Evolutionary conservation across 2,113 vertebrate species (phyloP).

Genomic region (Micronycteris hirsuta): DNA sequence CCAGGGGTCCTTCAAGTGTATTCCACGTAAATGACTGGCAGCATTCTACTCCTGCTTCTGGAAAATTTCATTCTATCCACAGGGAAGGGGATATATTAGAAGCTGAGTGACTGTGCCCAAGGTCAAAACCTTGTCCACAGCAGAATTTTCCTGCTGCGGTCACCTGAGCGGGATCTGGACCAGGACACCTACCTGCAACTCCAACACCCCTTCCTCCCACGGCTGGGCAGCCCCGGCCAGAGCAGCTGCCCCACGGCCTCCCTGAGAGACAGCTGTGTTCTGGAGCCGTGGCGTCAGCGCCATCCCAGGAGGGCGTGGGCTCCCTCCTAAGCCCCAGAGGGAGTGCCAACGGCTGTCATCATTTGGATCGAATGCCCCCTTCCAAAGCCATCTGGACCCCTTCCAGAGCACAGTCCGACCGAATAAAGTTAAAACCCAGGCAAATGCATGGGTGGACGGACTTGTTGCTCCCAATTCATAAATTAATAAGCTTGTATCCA

Average conservation of each 20-base stretch:
- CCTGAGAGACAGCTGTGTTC: not conserved
- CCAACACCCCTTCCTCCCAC: not conserved
- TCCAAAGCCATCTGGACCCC: not conserved
- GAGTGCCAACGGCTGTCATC: not conserved
- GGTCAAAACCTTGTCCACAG: rapidly evolving
- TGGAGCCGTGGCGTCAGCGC: not conserved
- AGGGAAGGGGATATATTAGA: not conserved
- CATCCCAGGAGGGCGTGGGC: not conserved
- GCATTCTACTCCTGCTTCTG: not conserved
- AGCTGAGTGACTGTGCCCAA: not conserved
- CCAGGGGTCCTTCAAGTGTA: not conserved
- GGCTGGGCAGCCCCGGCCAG: not conserved
- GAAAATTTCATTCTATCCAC: not conserved
- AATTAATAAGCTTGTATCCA: too few relatives aligned
- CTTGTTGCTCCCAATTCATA: not conserved
- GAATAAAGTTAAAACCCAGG: not conserved
- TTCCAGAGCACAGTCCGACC: not conserved
- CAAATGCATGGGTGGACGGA: not conserved
- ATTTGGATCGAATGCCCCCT: not conserved
- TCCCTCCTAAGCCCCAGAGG: not conserved
- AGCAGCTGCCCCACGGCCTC: not conserved
- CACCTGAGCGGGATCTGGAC: not conserved
- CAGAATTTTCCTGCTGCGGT: not conserved
- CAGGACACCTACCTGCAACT: not conserved
- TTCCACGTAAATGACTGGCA: not conserved